Conservation (phyloP, 2,888 invertebrate genomes). For the Pegoplata infirma region DNA sequence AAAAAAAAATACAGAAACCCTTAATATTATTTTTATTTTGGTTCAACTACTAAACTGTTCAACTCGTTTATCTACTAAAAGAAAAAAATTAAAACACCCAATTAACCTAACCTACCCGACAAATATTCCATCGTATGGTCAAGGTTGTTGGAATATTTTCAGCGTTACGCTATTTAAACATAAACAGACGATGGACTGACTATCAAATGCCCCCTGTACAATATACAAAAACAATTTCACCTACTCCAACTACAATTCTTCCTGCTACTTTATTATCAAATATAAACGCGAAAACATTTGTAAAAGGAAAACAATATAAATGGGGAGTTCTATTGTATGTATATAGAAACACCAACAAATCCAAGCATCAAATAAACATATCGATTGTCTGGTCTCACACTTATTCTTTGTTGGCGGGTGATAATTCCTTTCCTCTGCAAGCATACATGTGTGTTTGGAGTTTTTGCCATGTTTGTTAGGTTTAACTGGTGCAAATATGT, state of each 20-base stretch:
- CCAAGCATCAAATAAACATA: conserved; percentile 49
- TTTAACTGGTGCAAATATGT: conserved; percentile 34
- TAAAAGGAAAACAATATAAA: conserved; percentile 1
- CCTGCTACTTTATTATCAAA: conserved; percentile 31
- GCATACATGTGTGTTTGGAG: no score
- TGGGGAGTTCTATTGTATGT: neutral
- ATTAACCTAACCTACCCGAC: conserved; percentile 38
- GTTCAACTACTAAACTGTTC: neutral
- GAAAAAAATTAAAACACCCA: conserved; percentile 51
- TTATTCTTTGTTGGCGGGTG: neutral
- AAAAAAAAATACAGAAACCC: neutral
- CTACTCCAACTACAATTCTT: neutral
- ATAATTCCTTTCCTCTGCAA: neutral
- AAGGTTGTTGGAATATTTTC: conserved; percentile 39
- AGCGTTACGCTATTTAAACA: conserved; percentile 56
- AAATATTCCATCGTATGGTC: conserved; percentile 37
- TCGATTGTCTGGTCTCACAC: conserved; percentile 59
- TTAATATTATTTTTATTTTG: neutral
- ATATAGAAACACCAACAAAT: conserved; percentile 22
- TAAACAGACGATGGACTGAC: conserved; percentile 29
- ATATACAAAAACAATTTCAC: neutral
- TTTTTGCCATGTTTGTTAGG: conserved; percentile 6
- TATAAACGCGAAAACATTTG: conserved; percentile 31
- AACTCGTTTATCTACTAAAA: neutral
- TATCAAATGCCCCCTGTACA: neutral